phyloP scores from a whole-genome alignment of 2,888 invertebrate genomes.

The Caenorhabditis doughertyi region DNA sequence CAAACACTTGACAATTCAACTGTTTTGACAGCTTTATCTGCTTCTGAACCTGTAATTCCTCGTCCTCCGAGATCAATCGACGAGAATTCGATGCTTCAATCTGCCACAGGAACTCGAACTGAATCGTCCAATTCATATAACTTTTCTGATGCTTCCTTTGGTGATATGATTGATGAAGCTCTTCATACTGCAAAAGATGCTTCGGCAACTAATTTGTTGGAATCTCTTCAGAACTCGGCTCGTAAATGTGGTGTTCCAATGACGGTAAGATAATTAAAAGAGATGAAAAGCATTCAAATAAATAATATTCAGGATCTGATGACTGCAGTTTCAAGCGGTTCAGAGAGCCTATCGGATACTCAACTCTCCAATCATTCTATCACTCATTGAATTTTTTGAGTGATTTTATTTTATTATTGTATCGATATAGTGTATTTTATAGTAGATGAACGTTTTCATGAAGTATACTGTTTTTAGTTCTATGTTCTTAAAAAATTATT shows the following conservation, averaged over 20 bases:
- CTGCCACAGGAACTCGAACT: slow-evolving; percentile 4
- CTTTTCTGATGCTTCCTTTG: slow-evolving; percentile 17
- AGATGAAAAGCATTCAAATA: too few species aligned
- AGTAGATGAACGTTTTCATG: too few species aligned
- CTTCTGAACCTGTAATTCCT: background rate
- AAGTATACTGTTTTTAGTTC: too few species aligned
- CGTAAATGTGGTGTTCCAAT: slow-evolving; percentile 40
- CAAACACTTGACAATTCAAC: slow-evolving; percentile 4
- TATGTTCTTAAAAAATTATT: too few species aligned
- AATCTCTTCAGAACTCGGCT: slow-evolving; percentile 49
- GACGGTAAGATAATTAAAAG: background rate
- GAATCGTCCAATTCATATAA: slow-evolving; percentile 8
- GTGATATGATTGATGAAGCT: slow-evolving; percentile 32
- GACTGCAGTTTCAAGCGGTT: slow-evolving; percentile 39
- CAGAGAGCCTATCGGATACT: slow-evolving; percentile 46
- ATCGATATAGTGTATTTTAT: background rate
- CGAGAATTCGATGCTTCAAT: background rate
- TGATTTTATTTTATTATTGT: background rate
- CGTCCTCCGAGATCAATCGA: slow-evolving; percentile 33
- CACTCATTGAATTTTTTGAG: slow-evolving; percentile 18
- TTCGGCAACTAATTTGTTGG: background rate
- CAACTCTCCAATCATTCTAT: slow-evolving; percentile 31
- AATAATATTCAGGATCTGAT: slow-evolving; percentile 43
- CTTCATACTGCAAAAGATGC: slow-evolving; percentile 49
- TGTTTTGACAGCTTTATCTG: slow-evolving; percentile 24